Evolutionary conservation across 1,140 invertebrate genomes (phyloP), one percentile per base, ranked within the genome.

Genomic region (Drosophila insularis): DNA sequence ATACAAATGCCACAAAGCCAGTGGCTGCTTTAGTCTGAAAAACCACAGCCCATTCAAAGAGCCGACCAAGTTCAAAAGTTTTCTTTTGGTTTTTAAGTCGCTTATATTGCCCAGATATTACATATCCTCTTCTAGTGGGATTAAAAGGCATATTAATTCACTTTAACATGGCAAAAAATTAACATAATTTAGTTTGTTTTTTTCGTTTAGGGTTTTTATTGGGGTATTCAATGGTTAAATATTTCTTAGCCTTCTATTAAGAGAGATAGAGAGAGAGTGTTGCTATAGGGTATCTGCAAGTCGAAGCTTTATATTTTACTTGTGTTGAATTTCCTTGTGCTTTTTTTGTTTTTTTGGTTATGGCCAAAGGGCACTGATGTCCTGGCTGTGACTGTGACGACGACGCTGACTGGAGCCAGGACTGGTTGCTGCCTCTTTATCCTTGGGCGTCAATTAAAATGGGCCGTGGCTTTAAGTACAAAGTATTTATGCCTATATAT

Each of bases 371-470:
- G 4, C 64, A 63, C 55, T 54, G 53, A 81, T 85, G 81, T 78
- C 81, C 81, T 86, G 81, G 8, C 69, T 71, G 64, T 74, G 74
- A 81, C 68, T 74, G 60, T 43, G 68, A 17, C 46, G 19, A 55
- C 13, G 21, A 23, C 19, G 50, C 2, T 17, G 46, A 13, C 46
- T 21, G 46, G 46, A 21, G 11, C 35, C 10, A 37, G 46, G 21
- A 14, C 31, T 56, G 54, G 54, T 35, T 32, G 54, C 31, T 55
- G 71, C 32, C 27, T 31, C 50, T 43, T 56, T 68, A 39, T 78
- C 58, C 68, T 75, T 75, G 67, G 74, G 77, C 63, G 78, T 78
- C 81, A 85, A 85, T 85, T 85, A 85, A 78, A 61, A 43, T 43
- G 60, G 59, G 54, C 39, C 53, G 53, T 70, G 43, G 69, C 56